Evolutionary conservation across 1,140 invertebrate species (phyloP).

Genomic region (Drosophila sp.): DNA sequence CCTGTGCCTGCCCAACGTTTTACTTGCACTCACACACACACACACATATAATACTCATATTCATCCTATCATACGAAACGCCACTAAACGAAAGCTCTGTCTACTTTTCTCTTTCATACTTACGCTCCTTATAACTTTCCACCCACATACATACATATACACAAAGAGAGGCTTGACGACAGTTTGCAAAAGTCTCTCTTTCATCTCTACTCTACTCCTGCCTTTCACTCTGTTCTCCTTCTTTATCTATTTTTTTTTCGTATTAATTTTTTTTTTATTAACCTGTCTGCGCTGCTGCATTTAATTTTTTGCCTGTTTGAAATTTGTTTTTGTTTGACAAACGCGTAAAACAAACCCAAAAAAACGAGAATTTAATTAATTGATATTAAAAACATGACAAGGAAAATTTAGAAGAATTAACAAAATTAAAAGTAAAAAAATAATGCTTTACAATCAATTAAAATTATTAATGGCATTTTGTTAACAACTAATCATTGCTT

Average conservation of each 20-base stretch:
- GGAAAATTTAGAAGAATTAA: slow-evolving; percentile 39
- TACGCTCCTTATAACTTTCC: not conserved
- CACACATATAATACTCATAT: slow-evolving; percentile 17
- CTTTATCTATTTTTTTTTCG: slow-evolving; percentile 16
- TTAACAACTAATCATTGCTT: slow-evolving; percentile 71
- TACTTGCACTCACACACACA: slow-evolving; percentile 20
- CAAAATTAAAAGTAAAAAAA: slow-evolving; percentile 55
- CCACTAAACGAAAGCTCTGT: slow-evolving; percentile 7
- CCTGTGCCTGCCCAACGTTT: slow-evolving; percentile 20
- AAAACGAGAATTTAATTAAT: slow-evolving; percentile 58
- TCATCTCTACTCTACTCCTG: slow-evolving; percentile 6
- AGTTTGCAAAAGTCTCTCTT: slow-evolving; percentile 10
- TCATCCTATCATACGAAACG: slow-evolving; percentile 7
- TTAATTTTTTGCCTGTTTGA: slow-evolving; percentile 74
- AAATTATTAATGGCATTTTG: slow-evolving; percentile 66
- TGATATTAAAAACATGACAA: slow-evolving; percentile 37
- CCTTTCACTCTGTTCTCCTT: slow-evolving; percentile 28
- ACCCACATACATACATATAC: not conserved
- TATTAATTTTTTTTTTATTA: slow-evolving; percentile 59
- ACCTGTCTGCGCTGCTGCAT: slow-evolving; percentile 59
- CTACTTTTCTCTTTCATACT: slow-evolving; percentile 1
- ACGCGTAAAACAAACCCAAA: slow-evolving; percentile 42
- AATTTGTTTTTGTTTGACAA: slow-evolving; percentile 80
- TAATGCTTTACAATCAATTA: slow-evolving; percentile 50
- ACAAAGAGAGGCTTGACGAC: slow-evolving; percentile 5